Conservation (phyloP, 2,888 invertebrate genomes). For the Hoplodrina blanda region DNA sequence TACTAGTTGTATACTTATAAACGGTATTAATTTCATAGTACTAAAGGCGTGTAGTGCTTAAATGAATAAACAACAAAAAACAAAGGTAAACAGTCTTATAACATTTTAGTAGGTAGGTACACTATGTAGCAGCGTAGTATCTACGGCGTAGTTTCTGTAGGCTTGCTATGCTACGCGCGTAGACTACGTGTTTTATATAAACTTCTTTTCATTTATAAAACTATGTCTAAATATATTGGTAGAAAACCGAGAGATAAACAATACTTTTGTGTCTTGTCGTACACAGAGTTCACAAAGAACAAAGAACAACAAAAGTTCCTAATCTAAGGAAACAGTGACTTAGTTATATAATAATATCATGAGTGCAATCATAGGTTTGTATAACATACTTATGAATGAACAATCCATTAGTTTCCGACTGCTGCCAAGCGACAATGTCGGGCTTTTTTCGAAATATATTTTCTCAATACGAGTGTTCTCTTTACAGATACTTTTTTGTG, state of each 20-base stretch:
- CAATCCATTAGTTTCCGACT: conserved; percentile 49
- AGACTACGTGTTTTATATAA: background rate
- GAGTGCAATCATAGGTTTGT: conserved; percentile 33
- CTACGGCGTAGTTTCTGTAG: background rate
- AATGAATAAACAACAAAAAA: background rate
- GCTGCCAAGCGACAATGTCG: conserved; percentile 39
- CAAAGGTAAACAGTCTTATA: background rate
- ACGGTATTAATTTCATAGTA: conserved; percentile 11
- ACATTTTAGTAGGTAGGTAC: background rate
- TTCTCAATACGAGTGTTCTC: conserved; percentile 52
- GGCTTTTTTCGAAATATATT: conserved; percentile 48
- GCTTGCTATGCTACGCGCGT: background rate
- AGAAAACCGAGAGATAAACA: background rate
- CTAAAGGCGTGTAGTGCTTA: background rate
- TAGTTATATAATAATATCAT: conserved; percentile 31
- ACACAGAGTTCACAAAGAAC: conserved; percentile 17
- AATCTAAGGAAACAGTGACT: conserved; percentile 29
- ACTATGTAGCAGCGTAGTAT: background rate
- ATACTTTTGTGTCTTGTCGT: background rate
- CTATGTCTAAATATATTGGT: background rate
- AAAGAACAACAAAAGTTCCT: conserved; percentile 24
- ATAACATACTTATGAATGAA: conserved; percentile 44
- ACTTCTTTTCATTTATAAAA: background rate
- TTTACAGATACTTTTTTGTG: conserved; percentile 58
- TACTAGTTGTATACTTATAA: conserved; percentile 20